Evolutionary conservation across 92 coral and sea anemone genomes (phyloP).

Genomic region (Montipora capitata): DNA sequence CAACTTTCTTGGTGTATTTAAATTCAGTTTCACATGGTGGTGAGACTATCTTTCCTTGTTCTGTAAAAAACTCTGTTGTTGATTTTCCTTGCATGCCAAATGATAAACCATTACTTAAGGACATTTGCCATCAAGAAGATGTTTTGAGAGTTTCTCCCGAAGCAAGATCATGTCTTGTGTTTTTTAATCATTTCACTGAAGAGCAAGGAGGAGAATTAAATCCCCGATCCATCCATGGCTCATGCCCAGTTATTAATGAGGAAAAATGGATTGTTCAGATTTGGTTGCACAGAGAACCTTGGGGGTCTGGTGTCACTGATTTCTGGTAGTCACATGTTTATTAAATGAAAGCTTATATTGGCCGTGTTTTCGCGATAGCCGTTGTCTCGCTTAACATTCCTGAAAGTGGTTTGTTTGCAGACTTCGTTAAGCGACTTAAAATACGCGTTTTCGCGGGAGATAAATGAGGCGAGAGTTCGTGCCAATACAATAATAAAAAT

Average conservation of each 20-base stretch:
- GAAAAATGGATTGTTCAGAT: conserved; percentile 87
- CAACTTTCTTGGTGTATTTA: conserved; percentile 79
- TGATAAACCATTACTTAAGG: conserved; percentile 66
- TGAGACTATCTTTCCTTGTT: conserved; percentile 83
- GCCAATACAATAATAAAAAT: no score
- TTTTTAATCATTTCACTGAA: conserved; percentile 61
- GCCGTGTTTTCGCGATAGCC: background rate
- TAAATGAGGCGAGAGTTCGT: no score
- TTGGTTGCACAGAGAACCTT: conserved; percentile 79
- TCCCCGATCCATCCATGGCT: conserved; percentile 79
- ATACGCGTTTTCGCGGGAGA: no score
- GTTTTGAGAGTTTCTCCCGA: conserved; percentile 64
- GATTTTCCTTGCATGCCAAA: background rate
- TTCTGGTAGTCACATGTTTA: conserved; percentile 42
- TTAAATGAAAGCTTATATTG: background rate
- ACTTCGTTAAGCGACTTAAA: no score
- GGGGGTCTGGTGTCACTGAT: conserved; percentile 56
- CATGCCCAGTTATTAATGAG: conserved; percentile 75
- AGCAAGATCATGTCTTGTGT: conserved; percentile 68
- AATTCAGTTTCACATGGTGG: conserved; percentile 80
- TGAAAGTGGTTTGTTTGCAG: no score
- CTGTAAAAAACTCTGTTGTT: conserved; percentile 54
- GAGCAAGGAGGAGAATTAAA: conserved; percentile 61
- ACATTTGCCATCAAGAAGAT: conserved; percentile 49
- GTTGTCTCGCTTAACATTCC: no score